Base-by-base conservation (phyloP, 2,888 invertebrate species). In the Ichneumoninae sp. region DNA sequence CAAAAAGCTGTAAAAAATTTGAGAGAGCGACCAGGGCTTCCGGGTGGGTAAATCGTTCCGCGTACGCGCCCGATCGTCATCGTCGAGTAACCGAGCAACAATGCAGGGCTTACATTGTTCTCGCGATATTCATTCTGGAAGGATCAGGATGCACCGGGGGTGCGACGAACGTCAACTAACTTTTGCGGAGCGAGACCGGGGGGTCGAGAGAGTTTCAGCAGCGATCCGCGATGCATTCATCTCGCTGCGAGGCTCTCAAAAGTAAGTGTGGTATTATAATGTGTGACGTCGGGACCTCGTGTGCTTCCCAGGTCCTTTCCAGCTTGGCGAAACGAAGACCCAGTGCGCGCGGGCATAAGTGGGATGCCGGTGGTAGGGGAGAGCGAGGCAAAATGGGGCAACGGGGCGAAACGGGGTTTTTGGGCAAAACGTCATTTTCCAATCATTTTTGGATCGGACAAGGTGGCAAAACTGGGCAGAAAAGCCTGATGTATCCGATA, bases 51-150 rank as follows among this genome's bases (percentile, higher is more conserved):
- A 4, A 57, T 26, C 57, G 57, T 22, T 13, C 57, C 8, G 26
- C 57, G 57, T 57, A 13, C 8, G 57, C 57, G 57, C 26, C 57
- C 26, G 26, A 26, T 26, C 26, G 26, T 19, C 57, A 57, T 57
- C 57, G 57, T 16, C 57, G 26, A 57, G 36, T 50, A 33, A 65
- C 22, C 52, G 36, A 19, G 52, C 75, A 50, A 75, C 75, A 75
- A 65, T 75, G 50, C 26, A 8, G 65, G 50, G 8, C 47, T 47
- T 26, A 66, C 71, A 83, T 83, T 83, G 80, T 83, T 83, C 83
- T 57, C 26, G 19, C 33, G 13, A 66, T 36, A 76, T 80, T 68
- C 80, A 76, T 76, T 76, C 40, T 76, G 10, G 16, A 70, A 65
- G 47, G 47, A 30, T 16, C 22, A 66, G 30, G 10, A 36, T 72